Evolutionary conservation across 64 coral and sea anemone genomes (phyloP).

Genomic region (Actinia tenebrosa): DNA sequence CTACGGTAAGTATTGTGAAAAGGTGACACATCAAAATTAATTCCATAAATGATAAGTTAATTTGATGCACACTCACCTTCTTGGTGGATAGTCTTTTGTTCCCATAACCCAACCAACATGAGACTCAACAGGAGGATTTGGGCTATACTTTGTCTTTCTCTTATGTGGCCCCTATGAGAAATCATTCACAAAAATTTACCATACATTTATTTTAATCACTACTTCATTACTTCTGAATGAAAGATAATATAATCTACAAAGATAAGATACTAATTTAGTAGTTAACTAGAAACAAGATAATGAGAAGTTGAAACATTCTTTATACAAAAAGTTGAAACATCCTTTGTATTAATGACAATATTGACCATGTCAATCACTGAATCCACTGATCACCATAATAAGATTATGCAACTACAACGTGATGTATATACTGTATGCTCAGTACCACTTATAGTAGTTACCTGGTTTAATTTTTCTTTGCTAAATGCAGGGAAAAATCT

Average conservation of each 20-base stretch:
- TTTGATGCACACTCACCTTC: slow-evolving; percentile 32
- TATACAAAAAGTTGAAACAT: too few species aligned
- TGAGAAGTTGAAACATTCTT: too few species aligned
- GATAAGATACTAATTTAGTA: too few species aligned
- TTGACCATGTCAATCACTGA: too few species aligned
- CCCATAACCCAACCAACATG: slow-evolving; percentile 99
- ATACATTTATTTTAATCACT: neutral
- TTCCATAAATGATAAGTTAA: too few species aligned
- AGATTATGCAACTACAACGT: too few species aligned
- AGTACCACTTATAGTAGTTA: neutral
- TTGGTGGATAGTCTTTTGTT: slow-evolving; percentile 56
- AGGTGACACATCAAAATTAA: too few species aligned
- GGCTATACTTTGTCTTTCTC: slow-evolving; percentile 93
- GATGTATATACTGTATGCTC: too few species aligned
- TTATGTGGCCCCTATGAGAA: slow-evolving; percentile 78
- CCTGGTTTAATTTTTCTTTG: slow-evolving; percentile 70
- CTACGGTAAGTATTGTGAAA: too few species aligned
- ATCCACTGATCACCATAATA: neutral
- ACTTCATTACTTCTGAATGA: neutral
- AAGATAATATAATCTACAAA: neutral
- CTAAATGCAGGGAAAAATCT: slow-evolving; percentile 94
- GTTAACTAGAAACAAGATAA: too few species aligned
- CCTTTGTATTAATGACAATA: too few species aligned
- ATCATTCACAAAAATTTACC: neutral
- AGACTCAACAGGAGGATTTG: slow-evolving; percentile 94